Evolutionary conservation across 2,888 invertebrate species (phyloP).

Genomic region (Andrena bucephala): DNA sequence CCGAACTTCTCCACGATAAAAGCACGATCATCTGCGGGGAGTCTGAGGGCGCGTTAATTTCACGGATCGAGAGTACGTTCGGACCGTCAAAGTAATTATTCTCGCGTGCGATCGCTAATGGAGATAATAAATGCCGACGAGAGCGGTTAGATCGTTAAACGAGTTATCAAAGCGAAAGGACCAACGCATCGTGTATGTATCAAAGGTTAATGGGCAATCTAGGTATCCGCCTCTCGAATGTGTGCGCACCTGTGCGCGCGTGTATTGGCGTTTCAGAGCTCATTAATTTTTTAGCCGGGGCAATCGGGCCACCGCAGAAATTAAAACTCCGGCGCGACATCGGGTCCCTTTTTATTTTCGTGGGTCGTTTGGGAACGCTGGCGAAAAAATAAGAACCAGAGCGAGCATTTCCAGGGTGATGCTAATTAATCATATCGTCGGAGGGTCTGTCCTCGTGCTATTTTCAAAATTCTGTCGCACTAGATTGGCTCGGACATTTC

Average conservation of each 20-base stretch:
- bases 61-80: not conserved
- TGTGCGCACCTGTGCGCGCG: not conserved
- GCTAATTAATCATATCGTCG: slow-evolving; percentile 1
- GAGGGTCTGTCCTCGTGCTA: not conserved
- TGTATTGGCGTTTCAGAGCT: too few species aligned
- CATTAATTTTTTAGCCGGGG: too few species aligned
- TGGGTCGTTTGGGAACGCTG: too few species aligned
- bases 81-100: slow-evolving; percentile 29
- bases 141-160: slow-evolving; percentile 19
- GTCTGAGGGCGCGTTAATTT: not conserved
- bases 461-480: not conserved
- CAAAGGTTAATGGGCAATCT: slow-evolving; percentile 25
- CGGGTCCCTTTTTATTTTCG: too few species aligned
- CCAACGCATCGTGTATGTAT: slow-evolving; percentile 14
- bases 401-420: not conserved
- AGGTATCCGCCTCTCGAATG: not conserved
- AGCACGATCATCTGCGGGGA: not conserved
- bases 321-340: too few species aligned
- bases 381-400: not conserved
- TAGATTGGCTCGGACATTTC: not conserved
- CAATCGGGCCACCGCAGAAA: too few species aligned
- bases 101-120: slow-evolving; percentile 14
- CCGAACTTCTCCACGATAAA: not conserved
- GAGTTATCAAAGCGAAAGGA: slow-evolving; percentile 18
- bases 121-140: slow-evolving; percentile 21